Percentiles rank a stretch among this genome's conserved stretches.
Evolutionary conservation across 2,113 vertebrate genomes (phyloP).

Genomic region (Acrocephalus kingi): DNA sequence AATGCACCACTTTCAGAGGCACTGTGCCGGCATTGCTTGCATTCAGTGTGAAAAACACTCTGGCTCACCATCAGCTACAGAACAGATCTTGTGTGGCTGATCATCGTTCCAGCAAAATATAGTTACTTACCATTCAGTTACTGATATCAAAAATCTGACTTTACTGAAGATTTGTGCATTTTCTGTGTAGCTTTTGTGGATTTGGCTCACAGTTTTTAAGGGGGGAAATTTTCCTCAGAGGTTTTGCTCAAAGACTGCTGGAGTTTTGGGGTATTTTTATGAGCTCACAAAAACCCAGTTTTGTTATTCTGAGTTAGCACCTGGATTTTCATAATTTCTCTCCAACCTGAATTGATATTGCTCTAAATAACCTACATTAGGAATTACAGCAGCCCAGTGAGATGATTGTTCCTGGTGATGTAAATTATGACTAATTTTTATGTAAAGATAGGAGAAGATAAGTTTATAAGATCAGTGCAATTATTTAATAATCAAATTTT

Average conservation of each 20-base stretch:
- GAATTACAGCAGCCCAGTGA: background rate
- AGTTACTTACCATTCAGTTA: background rate
- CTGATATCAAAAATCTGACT: background rate
- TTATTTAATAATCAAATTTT: background rate
- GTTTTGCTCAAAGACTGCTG: background rate
- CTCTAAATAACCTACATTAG: background rate
- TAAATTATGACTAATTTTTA: background rate
- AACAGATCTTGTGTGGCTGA: background rate
- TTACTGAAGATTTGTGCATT: background rate
- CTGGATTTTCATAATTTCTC: background rate
- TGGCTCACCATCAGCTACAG: background rate
- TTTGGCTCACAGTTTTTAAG: background rate
- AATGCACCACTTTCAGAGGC: background rate
- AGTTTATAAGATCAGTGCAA: background rate
- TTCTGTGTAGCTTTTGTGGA: background rate
- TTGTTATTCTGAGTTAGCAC: background rate
- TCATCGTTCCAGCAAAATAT: fast-evolving
- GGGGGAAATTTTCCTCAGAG: fast-evolving
- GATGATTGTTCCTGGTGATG: background rate
- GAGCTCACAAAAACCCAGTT: background rate
- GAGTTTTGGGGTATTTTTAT: background rate
- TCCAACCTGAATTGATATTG: background rate
- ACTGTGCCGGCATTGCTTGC: background rate
- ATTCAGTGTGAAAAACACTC: background rate
- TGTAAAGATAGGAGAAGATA: background rate